Base-by-base conservation (phyloP, 2,888 invertebrate species). In the Acronicta psi region DNA sequence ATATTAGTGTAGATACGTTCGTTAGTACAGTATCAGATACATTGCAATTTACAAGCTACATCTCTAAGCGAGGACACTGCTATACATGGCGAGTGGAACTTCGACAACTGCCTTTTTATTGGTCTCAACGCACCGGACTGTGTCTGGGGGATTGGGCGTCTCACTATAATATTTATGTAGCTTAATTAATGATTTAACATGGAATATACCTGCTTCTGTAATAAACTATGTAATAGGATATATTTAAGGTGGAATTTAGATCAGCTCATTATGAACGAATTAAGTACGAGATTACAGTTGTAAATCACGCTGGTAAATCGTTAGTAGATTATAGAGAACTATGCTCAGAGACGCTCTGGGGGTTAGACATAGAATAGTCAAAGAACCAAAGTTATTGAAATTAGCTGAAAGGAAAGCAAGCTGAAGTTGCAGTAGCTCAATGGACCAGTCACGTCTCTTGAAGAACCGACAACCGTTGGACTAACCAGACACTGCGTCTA, bases 81-180 rank as follows among this genome's bases (percentile, higher is more conserved):
- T 11, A 29, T 29, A 0, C 29, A 5, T 11, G 10, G 0, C 4
- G 11, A 8, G 25, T 43, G 16, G 17, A 16, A 42, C 62, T 66
- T 69, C 46, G 50, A 20, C 9, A 14, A 31, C 23, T 14, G 8
- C 25, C 17, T 18, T 0, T 11, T 2, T 11, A 1, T 14, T 17
- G 31, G 4, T 20, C 31, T 36, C 34, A 56, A 77, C 74, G 73
- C 79, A 72, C 74, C 67, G 77, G 76, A 64, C 76, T 77, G 69
- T 78, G 68, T 79, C 77, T 77, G 63, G 59, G 44, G 38, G 61
- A 47, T 59, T 56, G 61, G 54, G 31, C 40, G 50, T 46, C 17
- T 20, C 16, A 25, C 46, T 59, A 25, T 29, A 40, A 51, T 72
- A 58, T 72, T 66, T 66, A 66, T 57, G 25, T 67, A 49, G 43